These are phyloP conservation scores for Puffinus mauretanicus DNA, from an alignment of 2,113 vertebrate species.

Conservation along the genomic window DNA sequence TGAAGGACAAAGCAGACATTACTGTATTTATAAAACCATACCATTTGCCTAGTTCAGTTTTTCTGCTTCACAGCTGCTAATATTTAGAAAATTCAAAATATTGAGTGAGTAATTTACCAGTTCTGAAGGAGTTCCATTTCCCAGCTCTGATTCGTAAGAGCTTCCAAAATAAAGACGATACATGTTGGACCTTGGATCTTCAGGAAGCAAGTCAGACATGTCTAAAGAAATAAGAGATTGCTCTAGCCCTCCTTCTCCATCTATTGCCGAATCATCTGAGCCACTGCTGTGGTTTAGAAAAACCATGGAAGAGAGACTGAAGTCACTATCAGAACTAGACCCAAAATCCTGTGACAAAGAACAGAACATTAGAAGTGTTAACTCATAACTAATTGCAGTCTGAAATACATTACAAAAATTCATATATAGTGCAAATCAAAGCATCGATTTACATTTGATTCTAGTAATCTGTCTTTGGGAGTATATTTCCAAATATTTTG, in stretches of 20 bases:
- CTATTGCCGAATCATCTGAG: conserved; percentile 88
- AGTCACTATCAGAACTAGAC: conserved; percentile 90
- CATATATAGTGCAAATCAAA: not conserved
- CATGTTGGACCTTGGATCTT: conserved; percentile 80
- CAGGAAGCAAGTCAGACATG: conserved; percentile 76
- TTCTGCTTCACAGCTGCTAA: not conserved
- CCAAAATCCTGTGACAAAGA: conserved; percentile 78
- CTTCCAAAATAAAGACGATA: conserved; percentile 98
- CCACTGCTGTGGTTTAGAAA: conserved; percentile 93
- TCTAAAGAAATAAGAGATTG: conserved; percentile 83
- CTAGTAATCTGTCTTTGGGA: not conserved
- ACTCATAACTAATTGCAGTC: not conserved
- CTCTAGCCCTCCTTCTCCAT: conserved; percentile 82
- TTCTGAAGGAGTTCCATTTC: conserved; percentile 83
- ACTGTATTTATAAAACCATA: not conserved
- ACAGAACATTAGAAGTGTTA: not conserved
- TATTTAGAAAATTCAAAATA: not conserved
- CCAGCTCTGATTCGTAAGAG: conserved; percentile 90
- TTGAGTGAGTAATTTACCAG: conserved; percentile 67
- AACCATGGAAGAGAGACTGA: conserved; percentile 95
- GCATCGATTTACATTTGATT: not conserved
- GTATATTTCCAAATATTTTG: not conserved
- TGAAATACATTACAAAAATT: not conserved
- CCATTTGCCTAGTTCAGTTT: not conserved
- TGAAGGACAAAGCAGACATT: not conserved